Conservation (phyloP, 2,888 invertebrate species). For the Lochmaea capreae region DNA sequence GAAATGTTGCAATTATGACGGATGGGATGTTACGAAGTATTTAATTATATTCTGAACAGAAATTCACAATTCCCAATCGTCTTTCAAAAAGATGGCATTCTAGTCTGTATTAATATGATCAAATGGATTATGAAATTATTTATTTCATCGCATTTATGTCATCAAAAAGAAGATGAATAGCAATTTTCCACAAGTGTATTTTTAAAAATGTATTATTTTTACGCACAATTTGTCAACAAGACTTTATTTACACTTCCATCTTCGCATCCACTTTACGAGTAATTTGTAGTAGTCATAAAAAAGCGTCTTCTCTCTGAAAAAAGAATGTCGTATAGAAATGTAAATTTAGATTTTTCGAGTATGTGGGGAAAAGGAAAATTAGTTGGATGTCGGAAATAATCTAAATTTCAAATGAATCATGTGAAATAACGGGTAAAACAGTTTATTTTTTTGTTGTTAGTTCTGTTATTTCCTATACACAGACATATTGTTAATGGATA, state of each 20-base stretch:
- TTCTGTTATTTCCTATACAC: conserved; percentile 1
- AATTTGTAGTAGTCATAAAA: conserved; percentile 38
- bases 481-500: conserved; percentile 16
- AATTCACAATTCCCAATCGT: too few species aligned
- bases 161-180: conserved; percentile 22
- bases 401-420: conserved; percentile 30
- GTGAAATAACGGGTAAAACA: conserved; percentile 16
- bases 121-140: too few species aligned
- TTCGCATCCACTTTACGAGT: conserved; percentile 39
- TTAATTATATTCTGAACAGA: too few species aligned
- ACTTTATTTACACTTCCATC: conserved; percentile 38
- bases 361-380: conserved; percentile 28
- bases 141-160: background rate
- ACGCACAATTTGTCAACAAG: conserved; percentile 35
- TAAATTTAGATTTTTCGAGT: conserved; percentile 33
- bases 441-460: conserved; percentile 4
- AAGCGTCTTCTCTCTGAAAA: conserved; percentile 21
- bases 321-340: conserved; percentile 37
- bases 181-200: conserved; percentile 31
- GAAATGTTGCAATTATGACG: too few species aligned
- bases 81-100: too few species aligned
- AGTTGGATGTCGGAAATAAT: conserved; percentile 35
- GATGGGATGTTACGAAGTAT: too few species aligned
- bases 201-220: conserved; percentile 34
- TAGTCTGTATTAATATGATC: too few species aligned